Evolutionary conservation across 2,888 invertebrate species (phyloP), one percentile per base, ranked within the genome.

Genomic region (Cephalotes varians): DNA sequence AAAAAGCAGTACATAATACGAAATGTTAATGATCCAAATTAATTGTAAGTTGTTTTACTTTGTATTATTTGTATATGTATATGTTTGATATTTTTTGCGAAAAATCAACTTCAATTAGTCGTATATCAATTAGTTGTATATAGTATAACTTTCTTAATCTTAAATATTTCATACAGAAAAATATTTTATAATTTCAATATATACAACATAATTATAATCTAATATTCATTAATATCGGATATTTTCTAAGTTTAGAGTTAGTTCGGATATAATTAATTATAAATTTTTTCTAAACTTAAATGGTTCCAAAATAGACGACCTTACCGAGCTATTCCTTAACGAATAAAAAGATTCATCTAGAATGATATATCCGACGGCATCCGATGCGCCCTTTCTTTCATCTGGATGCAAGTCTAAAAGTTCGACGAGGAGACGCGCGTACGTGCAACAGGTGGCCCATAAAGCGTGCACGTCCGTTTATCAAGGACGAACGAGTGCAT

Each of bases 401-500:
- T 85, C 77, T 84, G 84, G 87, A 90, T 90, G 90, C 88, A 90
- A 92, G 90, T 91, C 92, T 92, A 92, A 92, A 93, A 93, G 92
- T 93, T 92, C 89, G 90, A 92, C 90, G 91, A 90, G 88, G 92
- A 92, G 92, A 92, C 90, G 91, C 92, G 92, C 92, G 92, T 92
- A 89, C 91, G 83, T 88, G 93, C 94, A 94, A 94, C 94, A 94
- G 94, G 94, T 94, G 94, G 94, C 93, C 94, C 93, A 94, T 94
- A 94, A 94, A 94, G 92, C 93, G 92, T 92, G 93, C 94, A 94
- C 94, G 93, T 94, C 94, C 94, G 94, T 93, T 94, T 94, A 94
- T 94, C 94, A 94, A 93, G 93, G 93, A 93, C 94, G 94, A 94
- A 94, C 93, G 93, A 94, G 94, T 94, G 94, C 92, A 94, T 94